Conservation (phyloP, 2,888 invertebrate genomes). For the Drosophila buzzatii region DNA sequence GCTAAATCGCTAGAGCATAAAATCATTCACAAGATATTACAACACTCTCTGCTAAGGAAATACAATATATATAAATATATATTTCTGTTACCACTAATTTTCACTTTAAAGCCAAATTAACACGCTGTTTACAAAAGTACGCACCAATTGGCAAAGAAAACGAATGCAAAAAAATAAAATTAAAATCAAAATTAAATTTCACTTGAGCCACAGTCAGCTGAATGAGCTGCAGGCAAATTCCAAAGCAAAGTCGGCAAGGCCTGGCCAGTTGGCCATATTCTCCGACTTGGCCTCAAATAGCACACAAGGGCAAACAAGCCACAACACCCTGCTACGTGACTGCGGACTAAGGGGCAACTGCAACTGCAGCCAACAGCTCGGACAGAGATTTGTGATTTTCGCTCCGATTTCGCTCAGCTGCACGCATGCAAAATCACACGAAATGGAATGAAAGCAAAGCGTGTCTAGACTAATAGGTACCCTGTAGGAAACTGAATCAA, state of each 20-base stretch:
- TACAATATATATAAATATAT: conserved; percentile 6
- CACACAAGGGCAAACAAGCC: conserved; percentile 40
- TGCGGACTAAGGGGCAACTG: conserved; percentile 27
- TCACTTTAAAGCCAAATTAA: conserved; percentile 49
- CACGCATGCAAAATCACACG: conserved; percentile 60
- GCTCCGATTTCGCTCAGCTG: conserved; percentile 36
- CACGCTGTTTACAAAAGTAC: conserved; percentile 57
- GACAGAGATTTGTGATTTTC: conserved; percentile 37
- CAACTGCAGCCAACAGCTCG: conserved; percentile 10
- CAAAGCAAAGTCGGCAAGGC: conserved; percentile 24
- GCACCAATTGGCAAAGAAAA: conserved; percentile 67
- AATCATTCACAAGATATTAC: conserved; percentile 29
- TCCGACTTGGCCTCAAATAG: conserved; percentile 27
- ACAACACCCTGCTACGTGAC: conserved; percentile 34
- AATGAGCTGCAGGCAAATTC: conserved; percentile 36
- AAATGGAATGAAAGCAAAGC: conserved; percentile 18
- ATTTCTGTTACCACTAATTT: conserved; percentile 1
- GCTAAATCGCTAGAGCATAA: conserved; percentile 18
- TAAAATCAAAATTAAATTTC: conserved; percentile 66
- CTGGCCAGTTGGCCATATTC: conserved; percentile 25
- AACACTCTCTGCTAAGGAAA: conserved; percentile 4
- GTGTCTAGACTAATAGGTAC: not conserved
- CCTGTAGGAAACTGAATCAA: not conserved
- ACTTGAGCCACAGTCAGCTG: conserved; percentile 52
- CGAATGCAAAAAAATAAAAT: conserved; percentile 39